Base-by-base conservation (phyloP, 2,113 vertebrate genomes). In the Chrysochloris asiatica region DNA sequence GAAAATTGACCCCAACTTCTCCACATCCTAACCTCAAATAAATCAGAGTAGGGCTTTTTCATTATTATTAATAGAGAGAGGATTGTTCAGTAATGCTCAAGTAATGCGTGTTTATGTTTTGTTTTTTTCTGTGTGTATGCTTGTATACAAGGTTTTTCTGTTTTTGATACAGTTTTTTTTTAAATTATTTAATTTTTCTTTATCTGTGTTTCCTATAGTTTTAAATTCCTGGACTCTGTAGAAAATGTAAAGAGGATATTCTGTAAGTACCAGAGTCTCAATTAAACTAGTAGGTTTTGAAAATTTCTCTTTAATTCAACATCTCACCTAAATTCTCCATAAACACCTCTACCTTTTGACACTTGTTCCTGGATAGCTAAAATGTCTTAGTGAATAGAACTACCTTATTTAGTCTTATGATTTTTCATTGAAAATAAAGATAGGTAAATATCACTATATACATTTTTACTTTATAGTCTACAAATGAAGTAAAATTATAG, bases 1-100 rank as follows among this genome's bases (percentile, higher is more conserved):
- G 82, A 87, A 92, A 77, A 94, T 4, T 92, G 83, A 94, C 94
- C 94, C 80, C 78, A 79, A 71, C 30, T 56, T 94, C 83, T 93
- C 77, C 54, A 89, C 30, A 71, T 89, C 33, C 47, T 50, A 91
- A 84, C 41, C 67, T 88, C 33, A 83, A 83, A 19, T 77, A 89
- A 92, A 83, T 76, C 63, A 81, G n/a, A 89, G 6, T 22, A 45
- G 12, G 22, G 77, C 10, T 71, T 91, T 56, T 88, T 87, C 30
- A 22, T 86, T 16, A 56, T 26, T 52, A 54, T 88, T 75, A 90
- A 43, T 73, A 56, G 54, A 61, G 73, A 36, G 65, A 83, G 11
- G 81, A 67, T 52, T 83, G 10, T 72, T 86, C 17, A 86, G 45
- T 52, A 90, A 56, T 48, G 16, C 24, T 91, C 82, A 61, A 9